These are phyloP conservation scores for Eupelmus urozonus DNA, from an alignment of 2,888 invertebrate genomes.

Conservation along the genomic window DNA sequence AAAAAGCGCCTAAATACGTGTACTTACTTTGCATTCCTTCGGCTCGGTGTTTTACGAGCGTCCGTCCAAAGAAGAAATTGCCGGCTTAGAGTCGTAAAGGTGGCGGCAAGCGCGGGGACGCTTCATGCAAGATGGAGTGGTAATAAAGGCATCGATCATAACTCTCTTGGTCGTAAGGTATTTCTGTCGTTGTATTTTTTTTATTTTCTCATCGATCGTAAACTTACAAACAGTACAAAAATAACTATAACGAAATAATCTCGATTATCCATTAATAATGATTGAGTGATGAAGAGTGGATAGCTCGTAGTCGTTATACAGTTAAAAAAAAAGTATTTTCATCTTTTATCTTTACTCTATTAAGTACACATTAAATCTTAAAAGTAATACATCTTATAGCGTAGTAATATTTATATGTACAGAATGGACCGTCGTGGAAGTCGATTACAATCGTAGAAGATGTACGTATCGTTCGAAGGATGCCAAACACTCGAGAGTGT, in stretches of 20 bases:
- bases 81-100: conserved; percentile 32
- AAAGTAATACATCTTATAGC: conserved; percentile 52
- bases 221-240: conserved; percentile 70
- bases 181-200: conserved; percentile 45
- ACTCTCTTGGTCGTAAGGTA: conserved; percentile 61
- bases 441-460: conserved; percentile 31
- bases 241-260: conserved; percentile 67
- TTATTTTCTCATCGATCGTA: conserved; percentile 65
- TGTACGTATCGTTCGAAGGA: neutral
- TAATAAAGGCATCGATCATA: conserved; percentile 51
- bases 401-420: conserved; percentile 63
- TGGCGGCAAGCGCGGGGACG: neutral
- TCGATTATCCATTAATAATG: conserved; percentile 61
- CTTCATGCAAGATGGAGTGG: neutral
- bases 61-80: conserved; percentile 47
- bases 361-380: conserved; percentile 54
- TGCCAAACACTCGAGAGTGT: conserved; percentile 5
- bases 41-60: conserved; percentile 19
- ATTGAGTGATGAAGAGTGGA: conserved; percentile 59
- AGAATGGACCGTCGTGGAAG: conserved; percentile 59
- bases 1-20: neutral
- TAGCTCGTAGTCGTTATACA: conserved; percentile 56
- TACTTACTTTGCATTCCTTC: conserved; percentile 44
- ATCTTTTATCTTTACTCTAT: conserved; percentile 30
- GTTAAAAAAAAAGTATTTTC: conserved; percentile 44